Base-by-base conservation (phyloP, 2,113 vertebrate genomes). In the Anoura caudifer region DNA sequence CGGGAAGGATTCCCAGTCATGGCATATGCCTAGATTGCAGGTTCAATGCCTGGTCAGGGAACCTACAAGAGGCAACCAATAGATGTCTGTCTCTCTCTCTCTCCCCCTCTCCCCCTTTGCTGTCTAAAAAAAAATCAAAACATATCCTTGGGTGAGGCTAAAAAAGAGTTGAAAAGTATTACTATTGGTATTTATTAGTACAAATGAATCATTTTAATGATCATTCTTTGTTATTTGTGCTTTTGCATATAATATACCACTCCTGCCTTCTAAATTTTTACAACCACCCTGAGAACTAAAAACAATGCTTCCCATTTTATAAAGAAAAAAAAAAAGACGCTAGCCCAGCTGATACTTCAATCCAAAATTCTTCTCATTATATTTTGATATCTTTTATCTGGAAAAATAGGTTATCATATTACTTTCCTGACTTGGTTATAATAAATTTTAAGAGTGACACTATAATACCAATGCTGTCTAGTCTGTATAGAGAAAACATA, bases 171-270 rank as follows among this genome's bases (percentile, higher is more conserved):
- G 41, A 84, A 80, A 88, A 79, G n/a, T 50, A 91, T 50, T 88
- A 91, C 28, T 86, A 75, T 28, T 80, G 61, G 19, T 77, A 63
- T 88, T 87, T 91, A 79, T 41, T 72, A 56, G 16, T 43, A 82
- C 63, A 94, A 63, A 77, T 86, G 82, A 96, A 76, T 93, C 36
- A 83, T 90, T 77, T 92, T 19, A 91, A 45, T 90, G 56, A 90
- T 12, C 76, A 20, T 91, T 45, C 31, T 94, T 80, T 80, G 4
- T 65, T 69, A 80, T 63, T 91, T 90, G 14, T 95, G 56, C 67
- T 92, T 89, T 90, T 12, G 28, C 52, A 94, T 92, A 43, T 63
- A 76, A 82, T 81, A 3, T 81, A 63, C 26, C 52, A 77, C 59
- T 87, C 26, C 11, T 80, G 26, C 31, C 67, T 87, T 87, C 3